Evolutionary conservation across 1,140 invertebrate genomes (phyloP).

Genomic region (Drosophila melanica): DNA sequence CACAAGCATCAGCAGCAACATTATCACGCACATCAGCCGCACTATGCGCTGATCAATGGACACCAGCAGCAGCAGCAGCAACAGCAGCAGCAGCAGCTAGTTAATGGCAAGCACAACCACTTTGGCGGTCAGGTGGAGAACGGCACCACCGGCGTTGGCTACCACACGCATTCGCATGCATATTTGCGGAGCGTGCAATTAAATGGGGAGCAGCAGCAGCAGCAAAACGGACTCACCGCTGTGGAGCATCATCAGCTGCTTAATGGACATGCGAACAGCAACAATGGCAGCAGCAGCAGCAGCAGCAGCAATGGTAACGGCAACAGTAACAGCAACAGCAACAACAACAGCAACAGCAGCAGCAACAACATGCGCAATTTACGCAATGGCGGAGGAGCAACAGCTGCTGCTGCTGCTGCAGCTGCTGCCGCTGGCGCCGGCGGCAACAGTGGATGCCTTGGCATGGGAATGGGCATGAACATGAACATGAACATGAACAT

Average conservation of each 20-base stretch:
- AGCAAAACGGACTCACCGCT: slow-evolving; percentile 51
- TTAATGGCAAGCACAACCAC: slow-evolving; percentile 44
- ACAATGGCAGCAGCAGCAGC: slow-evolving; percentile 4
- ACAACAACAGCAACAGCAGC: slow-evolving; percentile 20
- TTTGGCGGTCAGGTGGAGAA: slow-evolving; percentile 31
- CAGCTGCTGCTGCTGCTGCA: slow-evolving; percentile 21
- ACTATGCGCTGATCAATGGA: slow-evolving; percentile 71
- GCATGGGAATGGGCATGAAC: slow-evolving; percentile 23
- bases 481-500: slow-evolving; percentile 24
- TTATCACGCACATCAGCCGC: slow-evolving; percentile 58
- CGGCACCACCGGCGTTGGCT: slow-evolving; percentile 22
- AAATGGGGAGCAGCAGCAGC: slow-evolving; percentile 33
- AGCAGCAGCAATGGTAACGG: slow-evolving; percentile 9
- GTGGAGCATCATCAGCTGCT: slow-evolving; percentile 55
- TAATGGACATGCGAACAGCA: slow-evolving; percentile 59
- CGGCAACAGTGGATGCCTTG: slow-evolving; percentile 18
- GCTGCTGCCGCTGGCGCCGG: slow-evolving; percentile 32
- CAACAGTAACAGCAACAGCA: slow-evolving; percentile 25
- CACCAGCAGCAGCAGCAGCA: slow-evolving; percentile 61
- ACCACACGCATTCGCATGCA: slow-evolving; percentile 29
- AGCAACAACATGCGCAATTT: slow-evolving; percentile 61
- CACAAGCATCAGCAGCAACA: slow-evolving; percentile 54
- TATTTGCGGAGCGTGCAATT: slow-evolving; percentile 30
- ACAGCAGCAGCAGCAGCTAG: slow-evolving; percentile 40
- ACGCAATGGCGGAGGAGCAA: slow-evolving; percentile 55